Percentiles rank a stretch among this genome's conserved stretches.
These are phyloP conservation scores for Tiphia femorata DNA, from an alignment of 2,888 invertebrate species.

Conservation along the genomic window DNA sequence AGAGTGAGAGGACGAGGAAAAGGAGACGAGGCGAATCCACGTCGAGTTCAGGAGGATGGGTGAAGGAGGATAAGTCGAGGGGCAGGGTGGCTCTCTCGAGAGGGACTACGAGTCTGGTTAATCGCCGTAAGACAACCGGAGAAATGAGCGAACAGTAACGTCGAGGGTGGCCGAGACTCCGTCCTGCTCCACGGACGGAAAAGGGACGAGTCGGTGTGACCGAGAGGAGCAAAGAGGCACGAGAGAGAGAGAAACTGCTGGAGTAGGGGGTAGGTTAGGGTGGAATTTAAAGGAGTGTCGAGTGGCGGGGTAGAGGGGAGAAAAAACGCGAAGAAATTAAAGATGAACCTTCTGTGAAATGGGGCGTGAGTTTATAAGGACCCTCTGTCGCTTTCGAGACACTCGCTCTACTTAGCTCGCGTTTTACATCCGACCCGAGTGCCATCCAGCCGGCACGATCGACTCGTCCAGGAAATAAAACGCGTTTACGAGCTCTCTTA, in stretches of 20 bases:
- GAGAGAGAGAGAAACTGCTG: conserved; percentile 22
- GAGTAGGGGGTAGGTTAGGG: conserved; percentile 40
- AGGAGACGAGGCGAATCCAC: conserved; percentile 24
- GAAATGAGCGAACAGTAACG: conserved; percentile 67
- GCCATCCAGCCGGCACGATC: conserved; percentile 30
- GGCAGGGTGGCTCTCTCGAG: conserved; percentile 29
- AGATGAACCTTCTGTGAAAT: conserved; percentile 69
- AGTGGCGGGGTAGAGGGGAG: conserved; percentile 47
- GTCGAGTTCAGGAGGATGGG: conserved; percentile 31
- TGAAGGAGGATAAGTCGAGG: conserved; percentile 26
- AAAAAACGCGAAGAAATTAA: conserved; percentile 68
- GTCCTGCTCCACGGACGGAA: neutral
- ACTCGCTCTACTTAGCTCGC: conserved; percentile 27
- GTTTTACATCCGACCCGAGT: conserved; percentile 28
- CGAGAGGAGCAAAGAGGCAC: conserved; percentile 16
- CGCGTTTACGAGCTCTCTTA: conserved; percentile 16
- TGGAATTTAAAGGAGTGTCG: conserved; percentile 66
- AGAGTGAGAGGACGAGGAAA: conserved; percentile 31
- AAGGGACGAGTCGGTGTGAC: conserved; percentile 2
- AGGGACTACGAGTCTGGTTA: conserved; percentile 61
- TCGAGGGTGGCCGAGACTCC: conserved; percentile 32
- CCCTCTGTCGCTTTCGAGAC: conserved; percentile 38
- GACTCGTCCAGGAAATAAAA: conserved; percentile 21
- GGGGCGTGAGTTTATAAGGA: conserved; percentile 68
- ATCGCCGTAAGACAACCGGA: conserved; percentile 69